Evolutionary conservation across 1,140 invertebrate species (phyloP).

Genomic region (Cyclina sinensis): DNA sequence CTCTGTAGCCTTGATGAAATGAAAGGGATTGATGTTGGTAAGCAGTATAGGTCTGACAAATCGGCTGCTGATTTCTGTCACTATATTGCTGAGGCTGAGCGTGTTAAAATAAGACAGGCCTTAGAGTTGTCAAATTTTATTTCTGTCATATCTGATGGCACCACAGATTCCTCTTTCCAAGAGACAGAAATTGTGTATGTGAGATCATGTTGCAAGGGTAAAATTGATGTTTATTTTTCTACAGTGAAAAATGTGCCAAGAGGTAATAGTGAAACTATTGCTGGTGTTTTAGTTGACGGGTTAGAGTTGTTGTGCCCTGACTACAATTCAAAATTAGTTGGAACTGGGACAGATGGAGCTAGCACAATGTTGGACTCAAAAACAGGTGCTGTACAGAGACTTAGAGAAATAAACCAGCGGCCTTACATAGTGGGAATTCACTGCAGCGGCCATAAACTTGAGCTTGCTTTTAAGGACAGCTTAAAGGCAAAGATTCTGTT

Average conservation of each 20-base stretch:
- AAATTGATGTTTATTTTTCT: slow-evolving; percentile 40
- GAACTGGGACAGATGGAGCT: slow-evolving; percentile 47
- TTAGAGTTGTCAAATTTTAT: slow-evolving; percentile 37
- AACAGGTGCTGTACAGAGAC: slow-evolving; percentile 38
- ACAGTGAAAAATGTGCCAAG: slow-evolving; percentile 52
- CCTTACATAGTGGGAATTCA: slow-evolving; percentile 49
- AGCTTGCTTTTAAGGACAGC: slow-evolving; percentile 49
- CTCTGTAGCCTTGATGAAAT: slow-evolving; percentile 45
- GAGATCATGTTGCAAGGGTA: slow-evolving; percentile 6
- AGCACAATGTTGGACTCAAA: slow-evolving; percentile 52
- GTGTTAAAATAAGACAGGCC: slow-evolving; percentile 12
- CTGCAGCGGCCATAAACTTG: slow-evolving; percentile 46
- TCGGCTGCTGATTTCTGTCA: slow-evolving; percentile 29
- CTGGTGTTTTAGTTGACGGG: background rate
- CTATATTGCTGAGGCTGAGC: slow-evolving; percentile 49
- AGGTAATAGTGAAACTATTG: slow-evolving; percentile 46
- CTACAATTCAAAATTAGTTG: slow-evolving; percentile 52
- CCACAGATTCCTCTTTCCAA: slow-evolving; percentile 48
- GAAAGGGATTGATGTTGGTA: slow-evolving; percentile 33
- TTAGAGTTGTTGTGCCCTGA: too few species aligned
- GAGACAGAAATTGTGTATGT: slow-evolving; percentile 66
- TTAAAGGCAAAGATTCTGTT: slow-evolving; percentile 8
- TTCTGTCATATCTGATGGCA: slow-evolving; percentile 52
- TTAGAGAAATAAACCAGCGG: background rate
- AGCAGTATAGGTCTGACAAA: slow-evolving; percentile 15